Percentiles rank a stretch among this genome's conserved stretches.
Evolutionary conservation across 2,113 vertebrate species (phyloP).

Genomic region (Sminthopsis crassicaudata): DNA sequence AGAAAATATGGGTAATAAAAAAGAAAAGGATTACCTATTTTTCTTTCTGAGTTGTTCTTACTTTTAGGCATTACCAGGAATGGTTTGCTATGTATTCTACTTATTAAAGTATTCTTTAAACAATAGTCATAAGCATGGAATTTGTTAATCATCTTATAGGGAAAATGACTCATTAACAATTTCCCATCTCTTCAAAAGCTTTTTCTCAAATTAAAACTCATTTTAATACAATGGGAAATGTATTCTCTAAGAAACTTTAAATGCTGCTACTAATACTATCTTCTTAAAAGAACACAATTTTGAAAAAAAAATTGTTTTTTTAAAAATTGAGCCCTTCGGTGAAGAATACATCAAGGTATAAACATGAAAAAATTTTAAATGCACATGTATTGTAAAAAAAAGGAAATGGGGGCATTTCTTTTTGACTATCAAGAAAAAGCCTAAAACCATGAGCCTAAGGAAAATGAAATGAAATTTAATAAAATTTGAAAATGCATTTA

Average conservation of each 20-base stretch:
- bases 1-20: neutral
- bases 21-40: neutral
- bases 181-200: conserved; percentile 6
- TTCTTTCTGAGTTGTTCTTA: neutral
- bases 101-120: neutral
- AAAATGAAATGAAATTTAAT: neutral
- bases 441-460: neutral
- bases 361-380: neutral
- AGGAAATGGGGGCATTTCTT: neutral
- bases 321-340: neutral
- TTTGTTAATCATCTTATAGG: conserved; percentile 28
- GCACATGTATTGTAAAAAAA: neutral
- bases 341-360: neutral
- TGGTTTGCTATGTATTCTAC: neutral
- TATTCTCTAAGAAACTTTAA: neutral
- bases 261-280: neutral
- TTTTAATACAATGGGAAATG: neutral
- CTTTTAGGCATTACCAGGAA: neutral
- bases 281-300: neutral
- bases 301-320: neutral
- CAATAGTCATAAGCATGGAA: neutral
- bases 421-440: conserved; percentile 14
- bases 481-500: neutral
- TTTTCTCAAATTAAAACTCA: neutral
- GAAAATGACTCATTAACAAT: neutral